Evolutionary conservation across 1,140 invertebrate species (phyloP).

Genomic region (Hermetia illucens): DNA sequence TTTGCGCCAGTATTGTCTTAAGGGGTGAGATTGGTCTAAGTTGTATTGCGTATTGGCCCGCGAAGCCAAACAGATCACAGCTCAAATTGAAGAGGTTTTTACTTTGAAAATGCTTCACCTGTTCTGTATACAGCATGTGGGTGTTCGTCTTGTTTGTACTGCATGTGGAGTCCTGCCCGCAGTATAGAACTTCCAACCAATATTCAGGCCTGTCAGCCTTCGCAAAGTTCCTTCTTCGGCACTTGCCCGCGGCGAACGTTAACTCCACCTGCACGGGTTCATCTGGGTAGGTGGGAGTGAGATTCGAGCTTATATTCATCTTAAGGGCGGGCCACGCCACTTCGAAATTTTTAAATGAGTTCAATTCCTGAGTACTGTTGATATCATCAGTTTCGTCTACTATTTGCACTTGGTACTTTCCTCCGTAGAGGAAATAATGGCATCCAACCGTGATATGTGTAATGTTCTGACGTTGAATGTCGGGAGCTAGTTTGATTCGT

Average conservation of each 20-base stretch:
- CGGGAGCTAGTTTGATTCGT: too few species aligned
- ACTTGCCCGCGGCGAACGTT: slow-evolving; percentile 54
- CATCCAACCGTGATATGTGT: slow-evolving; percentile 27
- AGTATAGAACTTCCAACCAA: slow-evolving; percentile 60
- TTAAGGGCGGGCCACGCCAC: slow-evolving; percentile 64
- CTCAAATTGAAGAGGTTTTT: slow-evolving; percentile 44
- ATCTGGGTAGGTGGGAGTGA: slow-evolving; percentile 63
- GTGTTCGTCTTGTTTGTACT: slow-evolving; percentile 17
- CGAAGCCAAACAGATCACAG: slow-evolving; percentile 63
- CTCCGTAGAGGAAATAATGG: slow-evolving; percentile 21
- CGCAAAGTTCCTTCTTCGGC: slow-evolving; percentile 31
- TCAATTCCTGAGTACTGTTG: slow-evolving; percentile 1
- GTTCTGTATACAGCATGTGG: slow-evolving; percentile 49
- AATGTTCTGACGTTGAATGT: slow-evolving; percentile 22
- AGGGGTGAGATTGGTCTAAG: slow-evolving; percentile 42
- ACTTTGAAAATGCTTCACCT: slow-evolving; percentile 52
- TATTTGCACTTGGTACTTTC: slow-evolving; percentile 26
- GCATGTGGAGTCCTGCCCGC: slow-evolving; percentile 43
- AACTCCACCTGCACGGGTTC: slow-evolving; percentile 51
- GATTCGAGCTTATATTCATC: slow-evolving; percentile 51
- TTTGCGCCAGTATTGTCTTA: slow-evolving; percentile 48
- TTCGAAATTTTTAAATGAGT: slow-evolving; percentile 34
- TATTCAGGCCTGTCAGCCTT: slow-evolving; percentile 47
- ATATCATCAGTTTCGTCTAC: slow-evolving; percentile 14
- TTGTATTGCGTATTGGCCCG: slow-evolving; percentile 57